Evolutionary conservation across 23 tunicate genomes (phyloP), one percentile per base, ranked within the genome.

Genomic region (Halocynthia roretzi): DNA sequence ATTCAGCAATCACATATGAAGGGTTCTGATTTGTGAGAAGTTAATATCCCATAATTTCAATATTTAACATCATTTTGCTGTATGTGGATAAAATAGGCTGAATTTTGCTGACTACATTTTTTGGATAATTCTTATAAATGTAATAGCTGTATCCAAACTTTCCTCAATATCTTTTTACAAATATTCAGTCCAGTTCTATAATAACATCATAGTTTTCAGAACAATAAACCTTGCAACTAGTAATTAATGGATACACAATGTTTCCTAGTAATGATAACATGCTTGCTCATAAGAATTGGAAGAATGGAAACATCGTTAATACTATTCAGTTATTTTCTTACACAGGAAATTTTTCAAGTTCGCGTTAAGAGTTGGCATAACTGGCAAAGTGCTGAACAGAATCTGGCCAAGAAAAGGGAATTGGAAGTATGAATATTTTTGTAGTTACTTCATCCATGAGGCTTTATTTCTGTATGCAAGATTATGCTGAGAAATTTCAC

Each of bases 331-430:
- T 68, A 11, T 22, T 18, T 71, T 44, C 58, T 56, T 50, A 14
- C 51, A 18, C 78, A 74, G 78, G 78, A 74, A 74, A 63, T 74
- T 8, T 74, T 74, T 49, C 78, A 74, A 53, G 56, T 92, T 15
- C 82, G 98, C 51, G 89, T 85, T 0, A 92, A 92, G 68, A 79
- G 82, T 54, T 92, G 98, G 98, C 91, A 86, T 31, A 86, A 77
- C 71, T 92, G 91, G 98, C 91, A 92, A 77, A 82, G 63, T 48
- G 84, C 87, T 51, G 98, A 86, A 60, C 87, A 82, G 70, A 71
- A 52, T 61, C 74, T 92, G n/a, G 54, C 64, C 31, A 78, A 77
- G 55, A 92, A 92, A 72, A 86, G 81, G 63, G 98, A 92, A 80
- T 54, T 74, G 14, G 78, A 74, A 64, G 78, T 74, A 71, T 21